Evolutionary conservation across 2,113 vertebrate genomes (phyloP).

Genomic region (Hyperoodon ampullatus): DNA sequence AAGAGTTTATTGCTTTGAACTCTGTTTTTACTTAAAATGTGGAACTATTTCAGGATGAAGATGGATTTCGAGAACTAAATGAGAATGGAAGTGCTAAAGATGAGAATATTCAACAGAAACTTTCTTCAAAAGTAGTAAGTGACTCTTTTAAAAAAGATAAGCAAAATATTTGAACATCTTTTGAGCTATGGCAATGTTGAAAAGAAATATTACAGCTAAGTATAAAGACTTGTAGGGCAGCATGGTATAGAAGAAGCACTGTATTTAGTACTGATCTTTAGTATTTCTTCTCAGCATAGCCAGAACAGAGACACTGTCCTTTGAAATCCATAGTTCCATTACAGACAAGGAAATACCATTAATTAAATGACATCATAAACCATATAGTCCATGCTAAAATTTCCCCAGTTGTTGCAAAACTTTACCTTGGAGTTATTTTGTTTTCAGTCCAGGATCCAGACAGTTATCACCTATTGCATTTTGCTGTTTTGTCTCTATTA

Average conservation of each 20-base stretch:
- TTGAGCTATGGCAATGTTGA: not conserved
- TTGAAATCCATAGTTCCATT: not conserved
- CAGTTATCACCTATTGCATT: fast-evolving
- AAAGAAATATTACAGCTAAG: not conserved
- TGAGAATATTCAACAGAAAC: constrained; percentile 91
- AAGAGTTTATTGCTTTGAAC: not conserved
- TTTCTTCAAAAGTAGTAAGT: constrained; percentile 93
- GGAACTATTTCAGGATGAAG: constrained; percentile 90
- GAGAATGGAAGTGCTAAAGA: constrained; percentile 89
- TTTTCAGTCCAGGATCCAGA: not conserved
- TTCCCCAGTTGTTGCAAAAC: not conserved
- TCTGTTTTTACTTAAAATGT: constrained; percentile 57
- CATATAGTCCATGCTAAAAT: not conserved
- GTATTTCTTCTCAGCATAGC: not conserved
- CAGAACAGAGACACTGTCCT: not conserved
- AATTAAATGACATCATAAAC: not conserved
- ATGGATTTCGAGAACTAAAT: constrained; percentile 93
- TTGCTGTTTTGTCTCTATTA: not conserved
- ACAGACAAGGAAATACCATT: not conserved
- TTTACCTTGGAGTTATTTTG: not conserved
- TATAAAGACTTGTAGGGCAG: not conserved
- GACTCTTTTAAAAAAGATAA: not conserved
- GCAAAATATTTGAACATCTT: not conserved
- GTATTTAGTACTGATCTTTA: not conserved
- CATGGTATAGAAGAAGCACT: not conserved